phyloP scores from a whole-genome alignment of 2,113 vertebrate species.

The Phoxinus phoxinus region DNA sequence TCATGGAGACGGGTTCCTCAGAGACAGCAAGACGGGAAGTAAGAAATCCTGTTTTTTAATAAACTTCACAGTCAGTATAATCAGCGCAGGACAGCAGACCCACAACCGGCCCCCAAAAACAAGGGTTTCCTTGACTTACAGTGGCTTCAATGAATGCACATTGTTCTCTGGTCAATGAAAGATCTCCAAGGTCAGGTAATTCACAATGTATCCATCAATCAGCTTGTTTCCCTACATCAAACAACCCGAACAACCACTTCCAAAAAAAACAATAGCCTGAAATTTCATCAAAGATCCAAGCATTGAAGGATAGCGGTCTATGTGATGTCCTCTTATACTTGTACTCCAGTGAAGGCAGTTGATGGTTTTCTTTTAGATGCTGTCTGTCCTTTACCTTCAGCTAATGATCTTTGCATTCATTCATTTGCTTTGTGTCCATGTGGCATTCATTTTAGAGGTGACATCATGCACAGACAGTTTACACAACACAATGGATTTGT shows the following conservation, averaged over 20 bases:
- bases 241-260: background rate
- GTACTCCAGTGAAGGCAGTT: background rate
- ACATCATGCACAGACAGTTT: constrained; percentile 40
- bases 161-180: constrained; percentile 22
- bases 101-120: background rate
- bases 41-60: constrained; percentile 41
- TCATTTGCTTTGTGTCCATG: background rate
- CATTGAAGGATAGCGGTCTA: background rate
- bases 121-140: constrained; percentile 28
- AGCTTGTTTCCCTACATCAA: constrained; percentile 6
- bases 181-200: constrained; percentile 3
- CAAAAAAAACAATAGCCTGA: constrained; percentile 20
- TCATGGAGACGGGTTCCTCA: constrained; percentile 51
- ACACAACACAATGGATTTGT: constrained; percentile 15
- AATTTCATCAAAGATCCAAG: background rate
- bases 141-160: constrained; percentile 28
- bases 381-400: background rate
- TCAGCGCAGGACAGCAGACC: constrained; percentile 9
- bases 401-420: background rate
- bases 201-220: constrained; percentile 27
- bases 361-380: background rate
- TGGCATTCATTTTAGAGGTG: constrained; percentile 33
- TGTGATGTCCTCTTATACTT: background rate
- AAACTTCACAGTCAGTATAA: constrained; percentile 32
- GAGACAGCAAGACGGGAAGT: background rate